These are phyloP conservation scores for Mungos mungo DNA, from an alignment of 2,113 vertebrate genomes.

Conservation along the genomic window DNA sequence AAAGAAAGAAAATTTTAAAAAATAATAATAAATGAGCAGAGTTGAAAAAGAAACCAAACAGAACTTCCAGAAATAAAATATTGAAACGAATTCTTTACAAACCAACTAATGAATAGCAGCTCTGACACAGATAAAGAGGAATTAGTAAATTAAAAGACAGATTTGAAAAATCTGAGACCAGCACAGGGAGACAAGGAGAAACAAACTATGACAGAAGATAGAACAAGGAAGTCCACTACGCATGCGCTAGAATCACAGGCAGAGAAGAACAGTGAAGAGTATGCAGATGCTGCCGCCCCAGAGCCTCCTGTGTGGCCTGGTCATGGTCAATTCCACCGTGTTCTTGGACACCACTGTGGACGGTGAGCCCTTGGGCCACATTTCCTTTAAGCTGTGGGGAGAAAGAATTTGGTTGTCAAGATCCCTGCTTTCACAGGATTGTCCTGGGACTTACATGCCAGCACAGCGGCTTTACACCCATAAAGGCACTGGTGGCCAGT, in stretches of 20 bases:
- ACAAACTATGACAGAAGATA: background rate
- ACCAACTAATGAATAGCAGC: background rate
- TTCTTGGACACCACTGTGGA: background rate
- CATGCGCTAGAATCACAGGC: background rate
- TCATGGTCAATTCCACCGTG: background rate
- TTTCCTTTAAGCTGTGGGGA: background rate
- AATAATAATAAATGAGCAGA: background rate
- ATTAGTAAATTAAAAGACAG: background rate
- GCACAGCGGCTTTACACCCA: background rate
- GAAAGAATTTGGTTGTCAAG: background rate
- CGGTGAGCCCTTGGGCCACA: background rate
- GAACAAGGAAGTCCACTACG: background rate
- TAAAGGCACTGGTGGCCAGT: background rate
- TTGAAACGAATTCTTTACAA: background rate
- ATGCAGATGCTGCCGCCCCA: background rate
- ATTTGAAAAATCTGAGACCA: background rate
- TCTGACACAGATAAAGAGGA: background rate
- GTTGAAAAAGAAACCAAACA: background rate
- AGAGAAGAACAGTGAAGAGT: background rate
- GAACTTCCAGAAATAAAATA: background rate
- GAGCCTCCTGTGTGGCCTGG: background rate
- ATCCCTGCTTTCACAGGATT: background rate
- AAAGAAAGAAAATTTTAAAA: too few relatives aligned
- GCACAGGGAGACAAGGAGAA: background rate
- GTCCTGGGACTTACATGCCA: background rate